phyloP scores from a whole-genome alignment of 2,113 vertebrate species.

The Entelurus aequoreus region DNA sequence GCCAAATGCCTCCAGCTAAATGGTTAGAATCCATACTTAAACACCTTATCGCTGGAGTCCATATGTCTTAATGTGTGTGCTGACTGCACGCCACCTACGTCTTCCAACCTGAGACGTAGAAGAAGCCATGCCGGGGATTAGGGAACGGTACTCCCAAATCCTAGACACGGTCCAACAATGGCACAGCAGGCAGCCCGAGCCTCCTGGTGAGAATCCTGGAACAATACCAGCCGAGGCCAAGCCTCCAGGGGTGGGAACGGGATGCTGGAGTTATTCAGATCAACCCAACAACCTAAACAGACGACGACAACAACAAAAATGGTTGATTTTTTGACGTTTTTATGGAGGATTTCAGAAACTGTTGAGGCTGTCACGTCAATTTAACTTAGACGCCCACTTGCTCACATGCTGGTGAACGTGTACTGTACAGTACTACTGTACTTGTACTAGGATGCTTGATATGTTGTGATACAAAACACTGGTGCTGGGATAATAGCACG shows the following conservation, averaged over 20 bases:
- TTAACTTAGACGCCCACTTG: constrained; percentile 48
- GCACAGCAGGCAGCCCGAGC: constrained; percentile 31
- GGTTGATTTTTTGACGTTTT: constrained; percentile 34
- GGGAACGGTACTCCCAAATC: constrained; percentile 54
- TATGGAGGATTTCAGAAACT: constrained; percentile 42
- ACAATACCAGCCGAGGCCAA: constrained; percentile 50
- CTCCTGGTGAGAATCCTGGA: constrained; percentile 59
- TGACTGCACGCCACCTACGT: constrained; percentile 57
- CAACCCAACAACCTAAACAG: constrained; percentile 3
- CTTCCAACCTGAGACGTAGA: constrained; percentile 54
- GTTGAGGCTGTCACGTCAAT: constrained; percentile 43
- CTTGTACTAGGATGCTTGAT: too few species aligned
- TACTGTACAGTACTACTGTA: too few species aligned
- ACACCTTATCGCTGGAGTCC: constrained; percentile 58
- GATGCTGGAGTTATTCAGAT: constrained; percentile 37
- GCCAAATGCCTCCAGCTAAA: constrained; percentile 48
- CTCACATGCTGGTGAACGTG: not conserved
- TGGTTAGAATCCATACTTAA: constrained; percentile 57
- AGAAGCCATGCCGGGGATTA: constrained; percentile 57
- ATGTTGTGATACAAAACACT: too few species aligned
- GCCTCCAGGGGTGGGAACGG: constrained; percentile 35
- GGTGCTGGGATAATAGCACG: too few species aligned
- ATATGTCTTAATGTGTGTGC: constrained; percentile 44
- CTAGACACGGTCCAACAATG: constrained; percentile 45
- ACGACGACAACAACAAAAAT: constrained; percentile 9